These are phyloP conservation scores for Oncopeltus fasciatus DNA, from an alignment of 1,140 invertebrate genomes.

Conservation along the genomic window DNA sequence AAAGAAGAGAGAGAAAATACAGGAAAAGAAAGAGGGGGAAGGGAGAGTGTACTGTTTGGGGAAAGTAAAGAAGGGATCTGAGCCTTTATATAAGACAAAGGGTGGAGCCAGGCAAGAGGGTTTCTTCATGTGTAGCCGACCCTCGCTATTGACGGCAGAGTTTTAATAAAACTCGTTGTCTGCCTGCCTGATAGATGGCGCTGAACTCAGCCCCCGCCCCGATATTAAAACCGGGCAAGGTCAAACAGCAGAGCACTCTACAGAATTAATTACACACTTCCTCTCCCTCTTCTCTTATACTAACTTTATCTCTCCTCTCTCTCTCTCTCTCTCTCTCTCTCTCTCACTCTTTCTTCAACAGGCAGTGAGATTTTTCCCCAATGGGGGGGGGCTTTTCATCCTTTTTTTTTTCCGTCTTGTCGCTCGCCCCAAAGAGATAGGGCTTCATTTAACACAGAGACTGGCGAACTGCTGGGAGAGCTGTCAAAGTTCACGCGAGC, in stretches of 20 bases:
- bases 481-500: too few relatives aligned
- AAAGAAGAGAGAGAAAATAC: background rate
- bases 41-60: background rate
- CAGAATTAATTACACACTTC: background rate
- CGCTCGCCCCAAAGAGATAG: too few relatives aligned
- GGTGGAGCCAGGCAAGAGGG: background rate
- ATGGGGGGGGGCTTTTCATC: background rate
- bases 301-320: background rate
- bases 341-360: background rate
- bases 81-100: too few relatives aligned
- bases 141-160: slow-evolving; percentile 3
- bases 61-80: background rate
- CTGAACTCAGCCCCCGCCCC: background rate
- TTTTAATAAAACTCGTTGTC: slow-evolving; percentile 15
- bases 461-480: too few relatives aligned
- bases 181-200: slow-evolving; percentile 12
- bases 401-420: too few relatives aligned
- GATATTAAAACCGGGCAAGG: slow-evolving; percentile 12
- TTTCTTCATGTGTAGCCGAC: background rate
- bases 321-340: background rate
- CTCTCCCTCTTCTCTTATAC: background rate
- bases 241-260: background rate
- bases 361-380: background rate
- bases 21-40: background rate
- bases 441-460: too few relatives aligned